Percentiles rank a stretch among this genome's conserved stretches.
Conservation (phyloP, 2,797 vertebrate species). For the Paguma larvata region DNA sequence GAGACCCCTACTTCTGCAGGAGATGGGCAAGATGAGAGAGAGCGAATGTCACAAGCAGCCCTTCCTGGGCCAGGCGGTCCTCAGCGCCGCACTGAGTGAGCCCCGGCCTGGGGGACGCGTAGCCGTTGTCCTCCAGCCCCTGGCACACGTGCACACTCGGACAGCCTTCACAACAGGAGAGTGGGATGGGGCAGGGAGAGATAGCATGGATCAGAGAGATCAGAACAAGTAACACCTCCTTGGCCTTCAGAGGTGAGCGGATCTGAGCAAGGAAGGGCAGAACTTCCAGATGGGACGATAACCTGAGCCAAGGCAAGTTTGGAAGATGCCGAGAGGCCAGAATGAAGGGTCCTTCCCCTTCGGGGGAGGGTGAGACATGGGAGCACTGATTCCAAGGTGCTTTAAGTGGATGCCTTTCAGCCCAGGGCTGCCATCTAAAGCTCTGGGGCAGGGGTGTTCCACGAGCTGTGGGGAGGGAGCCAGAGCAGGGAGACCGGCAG, state of each 20-base stretch:
- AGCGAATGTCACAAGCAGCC: background rate
- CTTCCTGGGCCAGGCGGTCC: background rate
- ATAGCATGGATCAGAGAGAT: background rate
- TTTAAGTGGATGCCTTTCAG: background rate
- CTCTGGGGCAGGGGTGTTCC: background rate
- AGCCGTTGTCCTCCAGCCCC: background rate
- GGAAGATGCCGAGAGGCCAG: background rate
- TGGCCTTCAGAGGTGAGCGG: background rate
- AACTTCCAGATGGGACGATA: background rate
- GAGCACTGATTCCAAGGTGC: background rate
- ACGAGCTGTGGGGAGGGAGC: background rate
- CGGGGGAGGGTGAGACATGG: background rate
- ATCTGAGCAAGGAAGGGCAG: background rate
- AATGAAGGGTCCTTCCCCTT: background rate
- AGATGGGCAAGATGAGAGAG: background rate
- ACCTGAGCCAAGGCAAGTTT: background rate
- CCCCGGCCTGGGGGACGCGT: rapidly evolving
- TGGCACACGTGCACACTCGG: too few relatives aligned
- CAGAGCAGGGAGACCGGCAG: background rate
- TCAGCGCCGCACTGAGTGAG: background rate
- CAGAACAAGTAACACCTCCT: background rate
- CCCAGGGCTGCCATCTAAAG: background rate
- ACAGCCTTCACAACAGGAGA: background rate
- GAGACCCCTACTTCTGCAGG: background rate
- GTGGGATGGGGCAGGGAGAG: rapidly evolving